Evolutionary conservation across 2,888 invertebrate species (phyloP).

Genomic region (Thereva unica): DNA sequence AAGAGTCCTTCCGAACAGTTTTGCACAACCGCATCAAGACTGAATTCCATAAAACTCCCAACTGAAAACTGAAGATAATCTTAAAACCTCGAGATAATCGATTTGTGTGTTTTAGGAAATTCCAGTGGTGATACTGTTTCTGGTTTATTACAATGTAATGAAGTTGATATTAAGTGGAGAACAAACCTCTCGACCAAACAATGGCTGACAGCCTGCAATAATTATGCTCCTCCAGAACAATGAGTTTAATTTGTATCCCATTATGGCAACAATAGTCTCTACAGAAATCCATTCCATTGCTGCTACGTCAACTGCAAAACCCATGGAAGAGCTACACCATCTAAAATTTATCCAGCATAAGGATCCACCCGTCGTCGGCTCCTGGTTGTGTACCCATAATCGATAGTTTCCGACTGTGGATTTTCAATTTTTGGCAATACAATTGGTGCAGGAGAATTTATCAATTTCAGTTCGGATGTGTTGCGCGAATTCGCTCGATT

Average conservation of each 20-base stretch:
- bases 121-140: neutral
- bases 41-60: too few relatives aligned
- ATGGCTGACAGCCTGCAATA: conserved; percentile 10
- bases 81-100: too few relatives aligned
- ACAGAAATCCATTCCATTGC: neutral
- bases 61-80: too few relatives aligned
- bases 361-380: too few relatives aligned
- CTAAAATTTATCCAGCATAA: too few relatives aligned
- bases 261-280: conserved; percentile 15
- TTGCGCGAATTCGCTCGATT: neutral
- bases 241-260: conserved; percentile 30
- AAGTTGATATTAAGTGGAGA: conserved; percentile 24
- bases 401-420: conserved; percentile 18
- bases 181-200: conserved; percentile 6
- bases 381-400: neutral
- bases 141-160: conserved; percentile 28
- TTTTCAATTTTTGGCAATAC: conserved; percentile 3
- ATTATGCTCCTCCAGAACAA: conserved; percentile 12
- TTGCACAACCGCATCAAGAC: too few relatives aligned
- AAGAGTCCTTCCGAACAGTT: too few relatives aligned
- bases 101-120: too few relatives aligned
- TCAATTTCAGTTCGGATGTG: conserved; percentile 16
- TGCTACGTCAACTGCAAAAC: neutral
- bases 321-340: too few relatives aligned
- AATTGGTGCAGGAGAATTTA: conserved; percentile 15